A percentile compares a stretch with the other conserved stretches of the same genome.
Conservation (phyloP, 2,113 vertebrate species). For the Bos taurus region DNA sequence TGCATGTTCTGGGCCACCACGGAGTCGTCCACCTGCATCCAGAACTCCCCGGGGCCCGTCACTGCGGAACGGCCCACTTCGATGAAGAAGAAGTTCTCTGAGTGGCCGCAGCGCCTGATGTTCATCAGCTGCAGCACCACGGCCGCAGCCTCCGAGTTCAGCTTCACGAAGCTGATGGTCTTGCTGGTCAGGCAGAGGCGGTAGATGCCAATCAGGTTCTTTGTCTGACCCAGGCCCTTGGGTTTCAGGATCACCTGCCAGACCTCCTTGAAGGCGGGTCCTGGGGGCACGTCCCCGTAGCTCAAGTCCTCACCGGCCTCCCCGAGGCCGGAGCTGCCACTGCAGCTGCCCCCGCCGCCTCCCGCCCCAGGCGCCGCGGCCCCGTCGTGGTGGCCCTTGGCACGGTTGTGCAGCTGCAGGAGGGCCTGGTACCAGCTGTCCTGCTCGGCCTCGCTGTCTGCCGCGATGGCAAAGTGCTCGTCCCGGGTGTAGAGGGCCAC, state of each 20-base stretch:
- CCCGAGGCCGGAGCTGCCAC: constrained; percentile 65
- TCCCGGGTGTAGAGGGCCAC: constrained; percentile 92
- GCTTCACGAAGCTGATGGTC: constrained; percentile 92
- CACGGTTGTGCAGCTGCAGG: constrained; percentile 89
- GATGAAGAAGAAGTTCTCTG: constrained; percentile 93
- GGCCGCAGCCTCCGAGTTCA: constrained; percentile 90
- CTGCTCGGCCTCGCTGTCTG: constrained; percentile 89
- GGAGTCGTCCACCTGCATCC: constrained; percentile 94
- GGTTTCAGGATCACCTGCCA: constrained; percentile 95
- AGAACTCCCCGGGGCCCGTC: constrained; percentile 90
- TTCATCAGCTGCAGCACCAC: constrained; percentile 94
- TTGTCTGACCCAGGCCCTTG: constrained; percentile 91
- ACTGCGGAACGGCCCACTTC: constrained; percentile 91
- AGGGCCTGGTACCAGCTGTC: constrained; percentile 91
- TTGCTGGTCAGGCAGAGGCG: constrained; percentile 92
- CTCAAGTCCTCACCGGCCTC: constrained; percentile 82
- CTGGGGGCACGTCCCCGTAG: constrained; percentile 84
- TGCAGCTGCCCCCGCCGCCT: constrained; percentile 67
- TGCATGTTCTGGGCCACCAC: constrained; percentile 95
- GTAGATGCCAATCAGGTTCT: constrained; percentile 93
- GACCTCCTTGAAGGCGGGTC: constrained; percentile 91
- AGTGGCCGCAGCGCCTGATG: constrained; percentile 91
- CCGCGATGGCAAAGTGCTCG: constrained; percentile 91
- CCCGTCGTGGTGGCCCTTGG: constrained; percentile 85
- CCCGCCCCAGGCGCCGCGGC: constrained; percentile 67